A percentile compares a stretch with the other conserved stretches of the same genome.
These are phyloP conservation scores for Netelia inedita DNA, from an alignment of 2,888 invertebrate genomes.

Conservation along the genomic window DNA sequence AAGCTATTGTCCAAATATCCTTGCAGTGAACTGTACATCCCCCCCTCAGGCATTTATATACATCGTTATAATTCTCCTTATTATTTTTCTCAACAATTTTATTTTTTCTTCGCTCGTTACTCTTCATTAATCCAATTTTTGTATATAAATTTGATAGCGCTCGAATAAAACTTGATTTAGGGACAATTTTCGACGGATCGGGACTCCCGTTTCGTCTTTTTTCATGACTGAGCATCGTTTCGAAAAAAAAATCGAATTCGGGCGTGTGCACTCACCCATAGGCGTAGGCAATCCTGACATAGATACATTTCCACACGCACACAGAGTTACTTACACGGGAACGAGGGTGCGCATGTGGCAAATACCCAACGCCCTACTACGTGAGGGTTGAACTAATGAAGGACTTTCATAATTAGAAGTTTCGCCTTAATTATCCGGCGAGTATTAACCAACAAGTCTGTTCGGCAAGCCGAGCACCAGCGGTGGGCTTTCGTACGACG, in stretches of 20 bases:
- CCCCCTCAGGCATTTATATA: background rate
- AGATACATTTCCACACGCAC: constrained; percentile 24
- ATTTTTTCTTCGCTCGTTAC: background rate
- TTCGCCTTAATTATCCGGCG: constrained; percentile 78
- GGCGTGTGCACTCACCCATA: background rate
- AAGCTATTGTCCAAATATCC: constrained; percentile 10
- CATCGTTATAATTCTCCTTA: background rate
- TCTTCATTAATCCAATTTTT: background rate
- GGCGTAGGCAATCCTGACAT: constrained; percentile 1
- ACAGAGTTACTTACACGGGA: constrained; percentile 40
- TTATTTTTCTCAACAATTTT: background rate
- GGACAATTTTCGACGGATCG: no score
- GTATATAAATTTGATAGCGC: background rate
- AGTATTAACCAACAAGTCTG: constrained; percentile 77
- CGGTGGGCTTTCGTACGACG: constrained; percentile 42
- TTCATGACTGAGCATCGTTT: no score
- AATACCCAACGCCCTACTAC: constrained; percentile 66
- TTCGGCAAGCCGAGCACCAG: constrained; percentile 61
- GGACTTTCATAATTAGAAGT: constrained; percentile 80
- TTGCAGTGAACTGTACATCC: constrained; percentile 50
- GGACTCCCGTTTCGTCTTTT: no score
- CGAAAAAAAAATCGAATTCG: no score
- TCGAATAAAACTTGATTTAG: background rate
- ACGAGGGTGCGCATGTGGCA: constrained; percentile 7
- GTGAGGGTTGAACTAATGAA: constrained; percentile 77